Evolutionary conservation across 2,888 invertebrate species (phyloP).

Genomic region (Mimachlamys varia): DNA sequence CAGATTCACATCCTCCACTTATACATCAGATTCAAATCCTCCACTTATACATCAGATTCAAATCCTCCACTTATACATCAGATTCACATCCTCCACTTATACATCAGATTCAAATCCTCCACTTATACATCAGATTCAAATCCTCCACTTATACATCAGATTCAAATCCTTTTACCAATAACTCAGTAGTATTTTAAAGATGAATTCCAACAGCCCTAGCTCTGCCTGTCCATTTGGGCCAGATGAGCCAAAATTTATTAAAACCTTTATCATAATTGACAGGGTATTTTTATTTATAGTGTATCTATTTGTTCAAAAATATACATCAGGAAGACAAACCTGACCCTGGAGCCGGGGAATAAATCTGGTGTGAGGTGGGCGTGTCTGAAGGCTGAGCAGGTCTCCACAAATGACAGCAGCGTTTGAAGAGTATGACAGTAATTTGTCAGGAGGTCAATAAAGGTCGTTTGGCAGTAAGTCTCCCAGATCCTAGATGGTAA

Average conservation of each 20-base stretch:
- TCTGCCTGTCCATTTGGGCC: too few relatives aligned
- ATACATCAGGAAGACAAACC: neutral
- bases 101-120: too few relatives aligned
- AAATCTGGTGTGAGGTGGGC: neutral
- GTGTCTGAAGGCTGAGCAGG: neutral
- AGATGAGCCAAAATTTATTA: neutral
- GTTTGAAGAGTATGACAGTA: slow-evolving; percentile 5
- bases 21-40: too few relatives aligned
- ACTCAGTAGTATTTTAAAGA: too few relatives aligned
- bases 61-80: too few relatives aligned
- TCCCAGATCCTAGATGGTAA: neutral
- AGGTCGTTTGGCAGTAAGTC: neutral
- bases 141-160: too few relatives aligned
- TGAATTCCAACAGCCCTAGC: too few relatives aligned
- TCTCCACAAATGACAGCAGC: slow-evolving; percentile 16
- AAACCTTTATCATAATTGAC: neutral
- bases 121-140: too few relatives aligned
- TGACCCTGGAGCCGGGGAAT: neutral
- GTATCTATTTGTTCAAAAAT: neutral
- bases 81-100: too few relatives aligned
- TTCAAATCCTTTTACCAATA: too few relatives aligned
- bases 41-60: too few relatives aligned
- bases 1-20: too few relatives aligned
- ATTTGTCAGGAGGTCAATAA: neutral
- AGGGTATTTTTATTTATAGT: neutral